Percentiles rank a stretch among this genome's conserved stretches.
These are phyloP conservation scores for Ophthalmolycus amberensis DNA, from an alignment of 2,113 vertebrate species.

Conservation along the genomic window DNA sequence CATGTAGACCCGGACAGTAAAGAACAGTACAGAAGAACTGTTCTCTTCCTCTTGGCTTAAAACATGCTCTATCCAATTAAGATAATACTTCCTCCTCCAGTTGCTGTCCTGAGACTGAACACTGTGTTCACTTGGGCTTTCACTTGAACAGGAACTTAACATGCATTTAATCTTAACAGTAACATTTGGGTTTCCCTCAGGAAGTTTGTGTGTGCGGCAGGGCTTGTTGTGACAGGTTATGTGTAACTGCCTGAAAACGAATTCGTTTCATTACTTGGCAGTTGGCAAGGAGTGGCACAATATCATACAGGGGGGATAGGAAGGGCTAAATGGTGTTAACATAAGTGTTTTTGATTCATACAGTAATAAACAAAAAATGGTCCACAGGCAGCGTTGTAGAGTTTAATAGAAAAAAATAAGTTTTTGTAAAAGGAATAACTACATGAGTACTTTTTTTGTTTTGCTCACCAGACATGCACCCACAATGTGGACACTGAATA, in stretches of 20 bases:
- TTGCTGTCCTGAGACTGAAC: neutral
- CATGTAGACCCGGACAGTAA: neutral
- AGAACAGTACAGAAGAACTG: conserved; percentile 9
- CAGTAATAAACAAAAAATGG: conserved; percentile 6
- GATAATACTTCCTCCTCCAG: conserved; percentile 11
- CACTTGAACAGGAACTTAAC: neutral
- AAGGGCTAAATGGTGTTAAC: neutral
- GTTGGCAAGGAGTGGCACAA: neutral
- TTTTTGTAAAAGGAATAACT: neutral
- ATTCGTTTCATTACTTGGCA: conserved; percentile 4
- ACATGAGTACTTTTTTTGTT: neutral
- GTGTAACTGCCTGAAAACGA: neutral
- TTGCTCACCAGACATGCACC: neutral
- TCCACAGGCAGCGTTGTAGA: neutral
- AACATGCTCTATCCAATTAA: neutral
- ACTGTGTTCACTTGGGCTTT: neutral
- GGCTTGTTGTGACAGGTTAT: neutral
- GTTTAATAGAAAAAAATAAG: neutral
- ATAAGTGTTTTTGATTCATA: conserved; percentile 14
- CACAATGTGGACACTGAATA: neutral
- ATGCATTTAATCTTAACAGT: neutral
- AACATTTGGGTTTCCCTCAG: neutral
- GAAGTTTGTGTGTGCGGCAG: neutral
- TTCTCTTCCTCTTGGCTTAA: conserved; percentile 33
- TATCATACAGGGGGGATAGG: neutral